phyloP scores from a whole-genome alignment of 2,113 vertebrate genomes.

The Malurus alboscapulatus region DNA sequence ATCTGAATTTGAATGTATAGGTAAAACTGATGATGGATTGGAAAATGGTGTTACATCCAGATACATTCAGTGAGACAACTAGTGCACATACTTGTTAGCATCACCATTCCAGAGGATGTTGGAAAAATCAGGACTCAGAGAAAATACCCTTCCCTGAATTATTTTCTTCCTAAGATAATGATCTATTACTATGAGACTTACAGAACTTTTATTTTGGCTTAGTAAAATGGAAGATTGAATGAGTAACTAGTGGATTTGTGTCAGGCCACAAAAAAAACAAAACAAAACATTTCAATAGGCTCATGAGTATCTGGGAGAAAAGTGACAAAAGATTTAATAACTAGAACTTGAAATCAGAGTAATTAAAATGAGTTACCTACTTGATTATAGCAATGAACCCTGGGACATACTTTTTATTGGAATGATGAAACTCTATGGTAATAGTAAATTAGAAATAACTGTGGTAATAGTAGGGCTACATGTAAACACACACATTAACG shows the following conservation, averaged over 20 bases:
- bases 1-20: not conserved
- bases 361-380: not conserved
- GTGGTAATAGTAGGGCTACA: not conserved
- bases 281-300: not conserved
- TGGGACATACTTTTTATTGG: not conserved
- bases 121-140: not conserved
- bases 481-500: fast-evolving
- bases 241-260: not conserved
- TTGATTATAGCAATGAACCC: not conserved
- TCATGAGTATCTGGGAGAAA: not conserved
- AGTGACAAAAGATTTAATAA: not conserved
- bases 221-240: not conserved
- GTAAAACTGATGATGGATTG: not conserved
- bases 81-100: not conserved
- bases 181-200: not conserved
- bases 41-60: not conserved
- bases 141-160: not conserved
- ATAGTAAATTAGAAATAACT: too few relatives aligned
- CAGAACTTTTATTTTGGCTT: not conserved
- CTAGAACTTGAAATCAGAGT: not conserved
- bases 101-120: not conserved
- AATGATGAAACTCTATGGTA: not conserved
- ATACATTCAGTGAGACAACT: not conserved
- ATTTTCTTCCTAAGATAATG: not conserved
- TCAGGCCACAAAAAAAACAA: not conserved